Evolutionary conservation across 2,113 vertebrate species (phyloP), one percentile per base, ranked within the genome.

Genomic region (Paralichthys olivaceus): DNA sequence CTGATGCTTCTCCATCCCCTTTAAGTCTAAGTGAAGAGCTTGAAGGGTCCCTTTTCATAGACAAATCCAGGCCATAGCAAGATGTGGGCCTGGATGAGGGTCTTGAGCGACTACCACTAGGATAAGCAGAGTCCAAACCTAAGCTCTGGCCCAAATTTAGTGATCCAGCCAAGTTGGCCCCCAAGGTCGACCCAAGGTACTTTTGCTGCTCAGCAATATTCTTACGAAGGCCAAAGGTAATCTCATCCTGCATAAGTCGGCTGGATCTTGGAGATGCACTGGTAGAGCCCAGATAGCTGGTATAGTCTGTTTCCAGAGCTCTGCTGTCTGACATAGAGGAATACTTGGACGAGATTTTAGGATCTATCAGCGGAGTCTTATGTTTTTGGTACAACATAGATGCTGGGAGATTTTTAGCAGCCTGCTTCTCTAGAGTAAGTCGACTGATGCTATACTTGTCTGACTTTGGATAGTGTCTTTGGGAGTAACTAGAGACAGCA

Each of bases 391-490:
- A 99, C 61, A 98, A 93, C 72, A 99, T 92, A n/a, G 98, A 96
- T 56, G 96, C 95, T 61, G 97, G 96, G 0, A 99, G 94, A 80
- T 99, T 96, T 84, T 99, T 99, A 62, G 98, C 98, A 26, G 98
- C 98, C 87, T 99, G 97, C 77, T 99, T 99, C 90, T 99, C 98
- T 37, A 99, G 94, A 43, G 98, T 99, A 58, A 99, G 95, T 77
- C 98, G 94, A 80, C 98, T 96, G 73, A 99, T 99, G 87, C 98
- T 99, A 23, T 99, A 99, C 72, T 98, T 99, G n/a, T 99, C 98
- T 32, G 96, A 91, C 88, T 98, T 98, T 7, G 97, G 96, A 79
- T 97, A 98, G 53, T 96, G 96, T 80, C 97, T 95, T 79, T 97
- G 98, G 84, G 95, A 93, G 63, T 93, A 93, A 78, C 90, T 87